phyloP scores from a whole-genome alignment of 2,888 invertebrate genomes.

The Chaitophorus viminalis region DNA sequence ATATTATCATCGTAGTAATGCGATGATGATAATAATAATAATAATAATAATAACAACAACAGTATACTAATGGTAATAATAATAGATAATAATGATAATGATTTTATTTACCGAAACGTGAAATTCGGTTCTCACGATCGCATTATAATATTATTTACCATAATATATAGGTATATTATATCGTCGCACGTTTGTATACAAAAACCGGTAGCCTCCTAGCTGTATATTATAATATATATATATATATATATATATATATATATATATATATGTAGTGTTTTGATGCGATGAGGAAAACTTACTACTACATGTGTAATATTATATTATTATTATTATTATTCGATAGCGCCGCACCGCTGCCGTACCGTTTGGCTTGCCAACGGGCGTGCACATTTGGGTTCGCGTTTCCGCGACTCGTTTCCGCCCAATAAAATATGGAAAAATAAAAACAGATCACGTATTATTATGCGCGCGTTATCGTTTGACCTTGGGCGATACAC shows the following conservation, averaged over 20 bases:
- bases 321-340: conserved; percentile 23
- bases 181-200: neutral
- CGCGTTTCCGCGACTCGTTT: conserved; percentile 36
- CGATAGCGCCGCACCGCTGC: conserved; percentile 14
- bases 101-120: conserved; percentile 40
- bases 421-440: conserved; percentile 1
- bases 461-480: neutral
- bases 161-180: neutral
- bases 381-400: conserved; percentile 33
- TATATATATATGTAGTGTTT: too few relatives aligned
- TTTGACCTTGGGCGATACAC: conserved; percentile 11
- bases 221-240: conserved; percentile 1
- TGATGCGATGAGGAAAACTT: too few relatives aligned
- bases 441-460: conserved; percentile 4
- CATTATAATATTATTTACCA: neutral
- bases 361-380: conserved; percentile 24
- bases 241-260: too few relatives aligned
- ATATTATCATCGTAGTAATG: neutral
- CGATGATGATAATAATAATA: neutral
- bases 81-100: neutral
- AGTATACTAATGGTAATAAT: neutral
- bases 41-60: neutral
- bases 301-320: conserved; percentile 11
- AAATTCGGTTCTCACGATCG: conserved; percentile 45
- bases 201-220: conserved; percentile 24